Conservation (phyloP, 2,888 invertebrate genomes). For the Lycia hirtaria region DNA sequence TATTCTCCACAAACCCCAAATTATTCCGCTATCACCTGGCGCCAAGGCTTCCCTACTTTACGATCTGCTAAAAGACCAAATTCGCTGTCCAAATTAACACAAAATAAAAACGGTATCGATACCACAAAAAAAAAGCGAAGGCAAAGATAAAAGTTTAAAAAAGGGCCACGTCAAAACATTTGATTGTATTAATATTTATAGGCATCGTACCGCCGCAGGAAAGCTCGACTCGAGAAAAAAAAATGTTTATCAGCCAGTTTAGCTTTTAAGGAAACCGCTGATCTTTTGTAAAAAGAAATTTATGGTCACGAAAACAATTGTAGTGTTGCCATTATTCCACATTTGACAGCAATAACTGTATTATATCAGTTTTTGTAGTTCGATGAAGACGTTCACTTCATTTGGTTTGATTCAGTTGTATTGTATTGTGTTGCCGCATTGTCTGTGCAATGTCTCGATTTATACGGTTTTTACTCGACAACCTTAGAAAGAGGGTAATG, state of each 20-base stretch:
- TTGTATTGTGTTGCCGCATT: conserved; percentile 45
- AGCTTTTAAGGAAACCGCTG: conserved; percentile 85
- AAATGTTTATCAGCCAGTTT: conserved; percentile 84
- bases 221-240: conserved; percentile 72
- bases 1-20: conserved; percentile 44
- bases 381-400: conserved; percentile 73
- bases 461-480: conserved; percentile 38
- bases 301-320: conserved; percentile 84
- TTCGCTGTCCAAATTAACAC: conserved; percentile 85
- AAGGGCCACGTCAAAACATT: conserved; percentile 85
- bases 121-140: conserved; percentile 79
- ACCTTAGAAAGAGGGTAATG: no score
- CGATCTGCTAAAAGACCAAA: conserved; percentile 86
- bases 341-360: conserved; percentile 83
- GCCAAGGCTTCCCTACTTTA: conserved; percentile 74
- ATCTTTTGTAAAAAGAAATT: conserved; percentile 83
- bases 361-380: conserved; percentile 67
- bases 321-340: conserved; percentile 81
- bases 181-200: conserved; percentile 86
- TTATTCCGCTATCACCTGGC: conserved; percentile 68
- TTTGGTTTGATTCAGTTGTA: conserved; percentile 57
- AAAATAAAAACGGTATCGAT: conserved; percentile 83
- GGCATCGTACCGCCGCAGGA: conserved; percentile 80
- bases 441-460: conserved; percentile 30
- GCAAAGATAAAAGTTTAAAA: conserved; percentile 84